Evolutionary conservation across 2,888 invertebrate genomes (phyloP).

Genomic region (Notodonta dromedarius): DNA sequence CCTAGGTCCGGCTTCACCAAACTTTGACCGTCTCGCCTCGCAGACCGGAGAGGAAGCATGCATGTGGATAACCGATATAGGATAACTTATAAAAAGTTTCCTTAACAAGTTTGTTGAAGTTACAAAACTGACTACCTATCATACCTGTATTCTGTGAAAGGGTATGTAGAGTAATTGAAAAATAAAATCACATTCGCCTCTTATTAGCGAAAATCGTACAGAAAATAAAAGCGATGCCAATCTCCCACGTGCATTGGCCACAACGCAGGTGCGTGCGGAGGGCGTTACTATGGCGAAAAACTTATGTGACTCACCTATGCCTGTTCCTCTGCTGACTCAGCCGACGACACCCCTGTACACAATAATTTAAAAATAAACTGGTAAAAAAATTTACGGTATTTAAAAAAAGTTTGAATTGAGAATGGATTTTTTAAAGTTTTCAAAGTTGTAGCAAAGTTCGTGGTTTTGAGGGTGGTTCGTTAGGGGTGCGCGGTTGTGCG

Average conservation of each 20-base stretch:
- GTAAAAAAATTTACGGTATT: slow-evolving; percentile 24
- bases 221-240: slow-evolving; percentile 38
- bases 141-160: too few species aligned
- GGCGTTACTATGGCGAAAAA: slow-evolving; percentile 80
- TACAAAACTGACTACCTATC: too few species aligned
- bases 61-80: not conserved
- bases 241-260: slow-evolving; percentile 24
- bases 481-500: slow-evolving; percentile 78
- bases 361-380: slow-evolving; percentile 34
- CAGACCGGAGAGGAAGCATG: not conserved
- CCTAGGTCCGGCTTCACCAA: slow-evolving; percentile 41
- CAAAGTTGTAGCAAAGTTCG: slow-evolving; percentile 38
- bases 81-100: not conserved
- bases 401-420: slow-evolving; percentile 14
- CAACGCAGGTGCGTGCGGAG: slow-evolving; percentile 58
- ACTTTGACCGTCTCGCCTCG: slow-evolving; percentile 32
- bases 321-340: slow-evolving; percentile 75
- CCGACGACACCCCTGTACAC: slow-evolving; percentile 71
- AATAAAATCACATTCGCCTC: slow-evolving; percentile 1
- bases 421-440: slow-evolving; percentile 19
- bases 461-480: slow-evolving; percentile 36
- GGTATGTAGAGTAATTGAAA: not conserved
- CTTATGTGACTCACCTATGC: slow-evolving; percentile 73
- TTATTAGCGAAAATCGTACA: slow-evolving; percentile 8
- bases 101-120: too few species aligned